These are phyloP conservation scores for Sebastolobus alascanus DNA, from an alignment of 2,797 vertebrate species.

Conservation along the genomic window DNA sequence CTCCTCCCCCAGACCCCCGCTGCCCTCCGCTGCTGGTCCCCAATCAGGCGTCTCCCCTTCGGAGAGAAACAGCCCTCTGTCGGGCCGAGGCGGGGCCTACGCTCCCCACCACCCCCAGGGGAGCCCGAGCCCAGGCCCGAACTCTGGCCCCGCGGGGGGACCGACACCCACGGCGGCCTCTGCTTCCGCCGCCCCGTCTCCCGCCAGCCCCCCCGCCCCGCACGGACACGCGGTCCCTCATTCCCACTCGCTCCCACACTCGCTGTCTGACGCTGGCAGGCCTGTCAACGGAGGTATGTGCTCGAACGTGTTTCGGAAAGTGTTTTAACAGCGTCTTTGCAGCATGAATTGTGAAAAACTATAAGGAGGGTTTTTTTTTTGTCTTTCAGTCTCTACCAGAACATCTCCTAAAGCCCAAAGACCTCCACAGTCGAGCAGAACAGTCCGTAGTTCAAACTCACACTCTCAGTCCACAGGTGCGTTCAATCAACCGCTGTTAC, in stretches of 20 bases:
- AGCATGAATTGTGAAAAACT: neutral
- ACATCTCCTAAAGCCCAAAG: constrained; percentile 84
- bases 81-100: constrained; percentile 67
- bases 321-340: neutral
- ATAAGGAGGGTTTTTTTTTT: neutral
- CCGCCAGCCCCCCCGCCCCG: constrained; percentile 73
- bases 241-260: constrained; percentile 81
- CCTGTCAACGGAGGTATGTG: constrained; percentile 80
- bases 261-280: constrained; percentile 73
- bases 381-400: constrained; percentile 69
- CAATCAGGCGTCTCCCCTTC: constrained; percentile 73
- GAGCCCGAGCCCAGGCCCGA: constrained; percentile 72
- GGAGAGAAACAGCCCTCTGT: constrained; percentile 80
- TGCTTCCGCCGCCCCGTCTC: constrained; percentile 64
- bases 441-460: constrained; percentile 72
- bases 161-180: constrained; percentile 53
- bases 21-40: constrained; percentile 69
- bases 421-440: constrained; percentile 77
- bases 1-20: constrained; percentile 76
- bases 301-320: neutral
- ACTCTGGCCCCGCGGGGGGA: constrained; percentile 64
- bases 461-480: constrained; percentile 76
- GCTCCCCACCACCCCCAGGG: constrained; percentile 76
- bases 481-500: neutral
- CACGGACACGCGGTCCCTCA: constrained; percentile 78